Base-by-base conservation (phyloP, 2,888 invertebrate genomes). In the Caenorhabditis sp. region DNA sequence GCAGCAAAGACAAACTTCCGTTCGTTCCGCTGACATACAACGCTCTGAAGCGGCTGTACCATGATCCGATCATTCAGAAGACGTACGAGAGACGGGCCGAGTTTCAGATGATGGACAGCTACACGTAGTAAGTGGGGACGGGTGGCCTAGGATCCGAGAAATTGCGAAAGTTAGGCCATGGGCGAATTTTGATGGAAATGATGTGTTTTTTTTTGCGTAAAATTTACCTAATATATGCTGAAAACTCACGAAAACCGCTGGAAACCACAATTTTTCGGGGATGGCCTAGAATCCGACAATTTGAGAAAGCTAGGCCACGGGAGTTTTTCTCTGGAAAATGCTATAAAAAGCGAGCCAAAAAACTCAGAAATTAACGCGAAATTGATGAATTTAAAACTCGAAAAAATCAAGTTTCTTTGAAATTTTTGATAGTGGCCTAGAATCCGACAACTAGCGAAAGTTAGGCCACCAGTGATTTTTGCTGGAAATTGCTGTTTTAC, bases 91-190 rank as follows among this genome's bases (percentile, higher is more conserved):
- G 83, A 0, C 37, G 80, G 47, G 24, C 81, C 35, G 84, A 85
- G 53, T 83, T 78, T 56, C 85, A 86, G 64, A 53, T 85, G 53
- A 68, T 70, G 67, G 86, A 85, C 37, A 69, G 78, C 26, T 51
- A 84, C 32, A 50, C 64, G 32, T 83, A 86, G 86, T 87, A 28
- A 80, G 84, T 65, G n/a, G n/a, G n/a, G n/a, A n/a, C n/a, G n/a
- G 32, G 20, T 28, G 20, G 22, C 26, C 56, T 32, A 56, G 58
- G 35, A 58, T n/a, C 32, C 26, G n/a, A n/a, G 24, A 51, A 11
- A 40, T 6, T 51, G 2, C 11, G 50, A 50, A 50, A 50, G 50
- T 50, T 50, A 50, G 50, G 50, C 50, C 50, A 50, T 11, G 8
- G 15, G 9, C 4, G 13, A 26, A 26, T n/a, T n/a, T n/a, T n/a